These are phyloP conservation scores for Congeria kusceri DNA, from an alignment of 2,888 invertebrate species.

Conservation along the genomic window DNA sequence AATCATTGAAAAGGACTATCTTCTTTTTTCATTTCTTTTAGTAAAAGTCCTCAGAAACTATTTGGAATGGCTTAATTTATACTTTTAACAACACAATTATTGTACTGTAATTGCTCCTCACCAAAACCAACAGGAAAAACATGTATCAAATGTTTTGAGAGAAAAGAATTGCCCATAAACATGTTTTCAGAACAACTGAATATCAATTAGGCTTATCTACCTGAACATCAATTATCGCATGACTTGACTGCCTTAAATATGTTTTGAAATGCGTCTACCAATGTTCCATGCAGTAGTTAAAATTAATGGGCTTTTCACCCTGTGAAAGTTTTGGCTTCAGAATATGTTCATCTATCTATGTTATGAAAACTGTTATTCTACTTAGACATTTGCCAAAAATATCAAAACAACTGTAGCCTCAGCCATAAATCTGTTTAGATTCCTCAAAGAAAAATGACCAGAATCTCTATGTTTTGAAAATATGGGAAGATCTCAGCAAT, in stretches of 20 bases:
- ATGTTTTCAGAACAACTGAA: too few relatives aligned
- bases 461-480: conserved; percentile 57
- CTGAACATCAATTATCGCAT: conserved; percentile 1
- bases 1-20: too few relatives aligned
- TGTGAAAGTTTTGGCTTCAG: conserved; percentile 50
- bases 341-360: conserved; percentile 60
- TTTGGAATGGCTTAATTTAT: too few relatives aligned
- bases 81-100: too few relatives aligned
- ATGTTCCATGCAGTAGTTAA: neutral
- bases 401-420: conserved; percentile 15
- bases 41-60: too few relatives aligned
- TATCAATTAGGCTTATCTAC: neutral
- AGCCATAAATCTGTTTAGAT: conserved; percentile 50
- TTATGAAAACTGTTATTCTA: conserved; percentile 68
- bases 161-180: too few relatives aligned
- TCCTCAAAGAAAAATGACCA: conserved; percentile 55
- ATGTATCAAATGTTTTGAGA: too few relatives aligned
- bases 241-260: neutral
- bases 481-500: conserved; percentile 60
- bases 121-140: too few relatives aligned
- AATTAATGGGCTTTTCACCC: conserved; percentile 7
- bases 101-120: too few relatives aligned
- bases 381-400: conserved; percentile 10
- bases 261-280: conserved; percentile 5
- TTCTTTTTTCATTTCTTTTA: too few relatives aligned